Conservation (phyloP, 2,888 invertebrate genomes). For the Scaptomyza flava region DNA sequence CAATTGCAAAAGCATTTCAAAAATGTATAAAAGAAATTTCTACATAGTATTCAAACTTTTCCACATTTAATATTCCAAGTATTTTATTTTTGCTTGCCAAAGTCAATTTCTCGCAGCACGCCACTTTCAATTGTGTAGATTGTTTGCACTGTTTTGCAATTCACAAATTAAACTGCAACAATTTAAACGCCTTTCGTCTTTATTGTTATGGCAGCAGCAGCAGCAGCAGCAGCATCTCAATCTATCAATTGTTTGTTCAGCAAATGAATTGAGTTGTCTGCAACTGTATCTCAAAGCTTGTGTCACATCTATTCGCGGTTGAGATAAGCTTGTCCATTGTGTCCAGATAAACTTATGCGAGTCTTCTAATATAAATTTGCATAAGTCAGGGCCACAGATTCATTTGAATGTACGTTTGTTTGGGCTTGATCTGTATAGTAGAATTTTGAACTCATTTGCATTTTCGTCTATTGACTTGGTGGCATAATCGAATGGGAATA, state of each 20-base stretch:
- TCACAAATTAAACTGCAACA: constrained; percentile 33
- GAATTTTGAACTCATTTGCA: constrained; percentile 43
- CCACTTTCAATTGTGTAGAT: constrained; percentile 21
- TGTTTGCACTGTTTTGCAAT: constrained; percentile 1
- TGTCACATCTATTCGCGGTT: constrained; percentile 22
- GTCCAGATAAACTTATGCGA: constrained; percentile 25
- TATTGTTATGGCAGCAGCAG: constrained; percentile 7
- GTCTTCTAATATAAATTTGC: constrained; percentile 41
- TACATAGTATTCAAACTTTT: background rate
- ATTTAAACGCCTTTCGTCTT: constrained; percentile 24
- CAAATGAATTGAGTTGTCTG: constrained; percentile 47
- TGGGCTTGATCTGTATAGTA: background rate
- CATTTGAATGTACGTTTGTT: background rate
- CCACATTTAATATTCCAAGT: background rate
- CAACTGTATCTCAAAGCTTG: constrained; percentile 5
- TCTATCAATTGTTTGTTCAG: constrained; percentile 37
- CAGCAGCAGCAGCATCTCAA: constrained; percentile 5
- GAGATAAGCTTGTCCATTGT: constrained; percentile 46
- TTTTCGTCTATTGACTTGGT: constrained; percentile 4
- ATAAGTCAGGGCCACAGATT: constrained; percentile 41
- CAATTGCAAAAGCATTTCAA: background rate
- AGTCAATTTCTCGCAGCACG: constrained; percentile 1
- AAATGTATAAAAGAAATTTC: background rate
- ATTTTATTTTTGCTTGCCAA: background rate
- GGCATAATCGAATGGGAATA: constrained; percentile 29